Base-by-base conservation (phyloP, 2,888 invertebrate genomes). In the Pilophorus perplexus region DNA sequence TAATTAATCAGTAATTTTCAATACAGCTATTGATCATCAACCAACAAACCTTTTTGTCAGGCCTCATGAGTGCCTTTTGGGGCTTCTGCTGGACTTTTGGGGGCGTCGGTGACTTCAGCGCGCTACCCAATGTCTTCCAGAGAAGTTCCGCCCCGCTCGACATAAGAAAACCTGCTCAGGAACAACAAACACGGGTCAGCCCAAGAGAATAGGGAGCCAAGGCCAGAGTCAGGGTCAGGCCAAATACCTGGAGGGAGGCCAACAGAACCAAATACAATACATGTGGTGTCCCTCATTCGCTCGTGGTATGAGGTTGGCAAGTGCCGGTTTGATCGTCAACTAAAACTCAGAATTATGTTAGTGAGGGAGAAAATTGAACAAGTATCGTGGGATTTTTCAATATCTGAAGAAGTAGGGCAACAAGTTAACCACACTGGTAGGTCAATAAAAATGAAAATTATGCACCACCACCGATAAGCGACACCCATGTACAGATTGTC, bases 111-210 rank as follows among this genome's bases (percentile, higher is more conserved):
- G 67, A 60, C 33, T 70, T 76, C 72, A 66, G 81, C 14, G 74
- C 83, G 3, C 82, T 82, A 0, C 82, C 81, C 33, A 86, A 80
- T 12, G 85, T 85, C 37, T 85, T 81, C 68, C 83, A 81, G 16
- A 87, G 77, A 48, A 87, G 77, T 73, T 86, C 85, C 0, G 87
- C 86, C 14, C 87, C 85, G 10, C 83, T 84, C 50, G 82, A 82
- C 37, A 87, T 77, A 12, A 86, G 75, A 10, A 84, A 80, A 66
- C 82, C 80, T 59, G 59, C 59, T 59, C 59, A 59, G 59, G 59
- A 38, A 59, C 59, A 67, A 72, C 59, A 57, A 65, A 69, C 74
- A 66, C 1, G 60, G 70, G 38, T 72, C 71, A 60, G 59, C 25
- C 40, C 59, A n/a, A n/a, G n/a, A n/a, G n/a, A n/a, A n/a, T n/a